These are phyloP conservation scores for Brachionus manjavacas DNA, from an alignment of 1,140 invertebrate genomes.

Conservation along the genomic window DNA sequence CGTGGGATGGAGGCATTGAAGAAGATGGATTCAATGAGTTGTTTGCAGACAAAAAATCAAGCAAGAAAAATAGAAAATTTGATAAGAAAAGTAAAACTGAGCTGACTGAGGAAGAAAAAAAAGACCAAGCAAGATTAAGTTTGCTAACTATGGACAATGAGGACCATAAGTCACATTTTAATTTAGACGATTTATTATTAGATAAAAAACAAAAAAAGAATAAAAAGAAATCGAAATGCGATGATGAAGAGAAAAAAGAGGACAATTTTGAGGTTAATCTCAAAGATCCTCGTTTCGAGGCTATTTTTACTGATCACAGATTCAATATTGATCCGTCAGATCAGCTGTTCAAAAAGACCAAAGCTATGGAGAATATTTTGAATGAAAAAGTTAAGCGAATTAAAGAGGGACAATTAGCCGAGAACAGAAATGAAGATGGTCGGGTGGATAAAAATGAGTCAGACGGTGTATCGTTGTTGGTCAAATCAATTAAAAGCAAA, in stretches of 20 bases:
- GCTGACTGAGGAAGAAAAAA: slow-evolving; percentile 27
- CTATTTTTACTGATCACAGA: slow-evolving; percentile 18
- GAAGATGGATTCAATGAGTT: slow-evolving; percentile 3
- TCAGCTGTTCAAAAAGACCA: slow-evolving; percentile 31
- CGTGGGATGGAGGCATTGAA: background rate
- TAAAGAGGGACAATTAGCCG: background rate
- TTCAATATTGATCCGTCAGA: slow-evolving; percentile 40
- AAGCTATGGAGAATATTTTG: slow-evolving; percentile 29
- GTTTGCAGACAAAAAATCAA: background rate
- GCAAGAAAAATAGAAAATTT: slow-evolving; percentile 5
- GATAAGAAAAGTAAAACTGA: background rate
- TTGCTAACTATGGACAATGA: slow-evolving; percentile 34
- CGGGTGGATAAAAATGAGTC: background rate
- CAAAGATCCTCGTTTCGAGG: slow-evolving; percentile 23
- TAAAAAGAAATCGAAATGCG: background rate
- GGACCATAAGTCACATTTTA: slow-evolving; percentile 35
- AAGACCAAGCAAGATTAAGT: slow-evolving; percentile 23
- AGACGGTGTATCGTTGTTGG: background rate
- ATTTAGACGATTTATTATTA: slow-evolving; percentile 21
- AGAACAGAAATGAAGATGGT: slow-evolving; percentile 19
- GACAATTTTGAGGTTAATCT: slow-evolving; percentile 34
- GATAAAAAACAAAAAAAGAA: slow-evolving; percentile 17
- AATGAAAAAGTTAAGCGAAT: slow-evolving; percentile 35
- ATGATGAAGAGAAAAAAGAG: background rate
- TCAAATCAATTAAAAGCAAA: slow-evolving; percentile 29